A percentile compares a stretch with the other conserved stretches of the same genome.
Conservation (phyloP, 2,888 invertebrate genomes). For the Tetanocera ferruginea region DNA sequence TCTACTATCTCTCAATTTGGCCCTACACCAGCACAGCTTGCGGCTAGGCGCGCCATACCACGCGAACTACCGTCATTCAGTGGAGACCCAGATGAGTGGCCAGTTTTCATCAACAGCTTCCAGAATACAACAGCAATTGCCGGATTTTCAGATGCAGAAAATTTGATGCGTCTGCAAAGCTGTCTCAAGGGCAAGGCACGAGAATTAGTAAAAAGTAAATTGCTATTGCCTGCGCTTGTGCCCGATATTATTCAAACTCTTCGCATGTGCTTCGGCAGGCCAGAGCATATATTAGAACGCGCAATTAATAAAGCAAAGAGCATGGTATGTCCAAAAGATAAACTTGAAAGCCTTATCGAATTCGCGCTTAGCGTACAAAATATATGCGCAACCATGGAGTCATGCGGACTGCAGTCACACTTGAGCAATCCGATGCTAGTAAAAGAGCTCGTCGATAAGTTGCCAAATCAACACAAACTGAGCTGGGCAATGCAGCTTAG, state of each 20-base stretch:
- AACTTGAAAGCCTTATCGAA: neutral
- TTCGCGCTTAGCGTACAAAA: neutral
- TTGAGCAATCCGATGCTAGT: neutral
- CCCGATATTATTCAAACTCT: no score
- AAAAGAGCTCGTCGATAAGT: neutral
- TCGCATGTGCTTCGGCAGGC: no score
- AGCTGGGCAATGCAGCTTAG: neutral
- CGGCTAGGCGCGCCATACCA: slow-evolving; percentile 1
- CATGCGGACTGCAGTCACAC: neutral
- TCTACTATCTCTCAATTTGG: neutral
- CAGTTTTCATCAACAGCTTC: slow-evolving; percentile 37
- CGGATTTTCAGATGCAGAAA: slow-evolving; percentile 37
- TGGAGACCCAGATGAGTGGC: slow-evolving; percentile 41
- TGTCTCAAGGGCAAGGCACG: slow-evolving; percentile 39
- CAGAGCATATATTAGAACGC: no score
- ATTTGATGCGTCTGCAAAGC: slow-evolving; percentile 36
- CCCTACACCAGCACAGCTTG: neutral
- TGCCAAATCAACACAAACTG: neutral
- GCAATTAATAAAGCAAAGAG: no score
- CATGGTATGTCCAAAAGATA: neutral
- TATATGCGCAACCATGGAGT: neutral
- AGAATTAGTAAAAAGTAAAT: slow-evolving; percentile 15
- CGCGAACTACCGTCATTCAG: slow-evolving; percentile 33
- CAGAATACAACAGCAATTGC: slow-evolving; percentile 36
- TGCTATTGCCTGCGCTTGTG: no score